Evolutionary conservation across 2,888 invertebrate species (phyloP).

Genomic region (Lochmaea capreae): DNA sequence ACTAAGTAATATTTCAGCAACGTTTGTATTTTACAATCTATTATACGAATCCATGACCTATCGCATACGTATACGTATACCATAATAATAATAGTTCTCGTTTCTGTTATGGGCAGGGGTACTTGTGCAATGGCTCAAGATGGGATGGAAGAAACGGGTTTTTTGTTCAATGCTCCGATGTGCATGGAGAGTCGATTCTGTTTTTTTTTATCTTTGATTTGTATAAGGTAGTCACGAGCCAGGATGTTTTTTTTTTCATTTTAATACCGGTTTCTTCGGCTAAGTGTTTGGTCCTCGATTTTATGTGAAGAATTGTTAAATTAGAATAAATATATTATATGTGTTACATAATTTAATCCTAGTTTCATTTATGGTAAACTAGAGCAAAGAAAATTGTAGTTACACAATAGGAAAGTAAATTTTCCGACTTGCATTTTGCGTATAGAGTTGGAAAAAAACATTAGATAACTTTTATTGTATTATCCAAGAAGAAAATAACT

Average conservation of each 20-base stretch:
- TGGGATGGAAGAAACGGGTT: constrained; percentile 13
- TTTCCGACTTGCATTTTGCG: too few relatives aligned
- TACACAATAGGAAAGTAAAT: too few relatives aligned
- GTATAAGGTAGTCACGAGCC: constrained; percentile 25
- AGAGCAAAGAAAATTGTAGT: too few relatives aligned
- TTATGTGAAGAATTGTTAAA: background rate
- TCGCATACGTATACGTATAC: background rate
- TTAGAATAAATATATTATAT: background rate
- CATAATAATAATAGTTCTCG: constrained; percentile 6
- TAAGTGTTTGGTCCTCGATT: background rate
- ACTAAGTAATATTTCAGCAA: background rate
- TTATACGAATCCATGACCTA: background rate
- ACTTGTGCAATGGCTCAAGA: background rate
- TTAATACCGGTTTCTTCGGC: constrained; percentile 14
- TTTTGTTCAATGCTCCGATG: constrained; percentile 7
- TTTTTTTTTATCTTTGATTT: constrained; percentile 17
- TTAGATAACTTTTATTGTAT: too few relatives aligned
- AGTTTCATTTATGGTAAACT: too few relatives aligned
- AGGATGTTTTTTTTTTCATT: constrained; percentile 6
- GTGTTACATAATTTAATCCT: too few relatives aligned
- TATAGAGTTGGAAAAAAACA: too few relatives aligned
- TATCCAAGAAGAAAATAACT: too few relatives aligned
- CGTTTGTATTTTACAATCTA: background rate
- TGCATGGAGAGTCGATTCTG: constrained; percentile 8
- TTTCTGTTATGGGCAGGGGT: background rate